phyloP scores from a whole-genome alignment of 2,113 vertebrate species.

The Podocnemis expansa region DNA sequence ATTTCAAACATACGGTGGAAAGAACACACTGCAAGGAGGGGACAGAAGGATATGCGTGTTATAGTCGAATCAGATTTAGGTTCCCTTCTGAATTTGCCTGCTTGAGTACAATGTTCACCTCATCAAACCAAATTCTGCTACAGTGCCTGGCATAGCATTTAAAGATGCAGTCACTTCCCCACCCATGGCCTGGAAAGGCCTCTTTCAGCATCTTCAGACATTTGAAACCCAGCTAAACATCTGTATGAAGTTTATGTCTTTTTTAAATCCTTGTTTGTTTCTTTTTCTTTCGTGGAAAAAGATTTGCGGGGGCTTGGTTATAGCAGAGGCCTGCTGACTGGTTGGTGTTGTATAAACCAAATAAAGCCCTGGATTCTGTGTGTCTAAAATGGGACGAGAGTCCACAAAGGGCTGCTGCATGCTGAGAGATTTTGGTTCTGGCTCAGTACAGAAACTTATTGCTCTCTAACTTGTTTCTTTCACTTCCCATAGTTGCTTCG shows the following conservation, averaged over 20 bases:
- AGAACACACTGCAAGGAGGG: not conserved
- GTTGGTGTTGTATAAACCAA: not conserved
- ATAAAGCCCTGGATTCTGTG: accelerated
- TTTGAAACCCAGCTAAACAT: not conserved
- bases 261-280: not conserved
- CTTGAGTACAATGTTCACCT: not conserved
- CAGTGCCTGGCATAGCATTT: not conserved
- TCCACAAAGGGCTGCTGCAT: not conserved
- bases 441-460: not conserved
- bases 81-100: not conserved
- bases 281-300: not conserved
- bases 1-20: not conserved
- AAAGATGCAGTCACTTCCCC: not conserved
- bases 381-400: not conserved
- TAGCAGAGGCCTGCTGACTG: not conserved
- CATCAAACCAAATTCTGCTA: not conserved
- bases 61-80: not conserved
- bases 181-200: not conserved
- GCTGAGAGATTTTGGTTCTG: conserved; percentile 27
- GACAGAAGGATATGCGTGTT: not conserved
- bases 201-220: not conserved
- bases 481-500: conserved; percentile 25
- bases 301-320: not conserved
- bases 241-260: not conserved
- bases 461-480: conserved; percentile 47